Evolutionary conservation across 2,797 vertebrate genomes (phyloP).

Genomic region (Paramormyrops hopkinsi): DNA sequence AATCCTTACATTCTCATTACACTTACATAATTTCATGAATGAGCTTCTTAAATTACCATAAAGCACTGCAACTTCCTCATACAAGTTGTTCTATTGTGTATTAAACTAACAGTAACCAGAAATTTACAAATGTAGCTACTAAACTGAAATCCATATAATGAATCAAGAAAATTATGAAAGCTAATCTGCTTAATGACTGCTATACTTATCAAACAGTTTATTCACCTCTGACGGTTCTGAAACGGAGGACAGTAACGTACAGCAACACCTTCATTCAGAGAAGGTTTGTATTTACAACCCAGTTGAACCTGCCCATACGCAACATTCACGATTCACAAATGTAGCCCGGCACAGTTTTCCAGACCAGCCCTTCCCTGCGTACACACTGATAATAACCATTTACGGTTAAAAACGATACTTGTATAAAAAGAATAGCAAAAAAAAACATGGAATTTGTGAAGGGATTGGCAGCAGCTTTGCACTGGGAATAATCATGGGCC

Average conservation of each 20-base stretch:
- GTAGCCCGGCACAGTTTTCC: background rate
- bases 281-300: background rate
- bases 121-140: background rate
- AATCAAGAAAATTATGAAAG: background rate
- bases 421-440: slow-evolving; percentile 20
- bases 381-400: slow-evolving; percentile 48
- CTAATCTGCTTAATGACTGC: slow-evolving; percentile 43
- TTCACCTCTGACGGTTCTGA: slow-evolving; percentile 33
- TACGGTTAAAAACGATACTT: slow-evolving; percentile 44
- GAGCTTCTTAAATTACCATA: background rate
- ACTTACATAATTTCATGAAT: slow-evolving; percentile 1
- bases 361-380: slow-evolving; percentile 13
- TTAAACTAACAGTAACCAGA: background rate
- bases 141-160: background rate
- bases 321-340: background rate
- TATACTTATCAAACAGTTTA: slow-evolving; percentile 42
- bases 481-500: slow-evolving; percentile 44
- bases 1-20: background rate
- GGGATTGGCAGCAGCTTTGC: slow-evolving; percentile 37
- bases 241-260: slow-evolving; percentile 25
- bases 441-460: slow-evolving; percentile 34
- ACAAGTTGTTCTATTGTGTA: background rate
- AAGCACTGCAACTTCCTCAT: background rate
- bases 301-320: background rate
- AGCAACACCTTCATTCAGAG: background rate